Percentiles rank a stretch among this genome's conserved stretches.
phyloP scores from a whole-genome alignment of 2,113 vertebrate species.

The Alaudala cheleensis region DNA sequence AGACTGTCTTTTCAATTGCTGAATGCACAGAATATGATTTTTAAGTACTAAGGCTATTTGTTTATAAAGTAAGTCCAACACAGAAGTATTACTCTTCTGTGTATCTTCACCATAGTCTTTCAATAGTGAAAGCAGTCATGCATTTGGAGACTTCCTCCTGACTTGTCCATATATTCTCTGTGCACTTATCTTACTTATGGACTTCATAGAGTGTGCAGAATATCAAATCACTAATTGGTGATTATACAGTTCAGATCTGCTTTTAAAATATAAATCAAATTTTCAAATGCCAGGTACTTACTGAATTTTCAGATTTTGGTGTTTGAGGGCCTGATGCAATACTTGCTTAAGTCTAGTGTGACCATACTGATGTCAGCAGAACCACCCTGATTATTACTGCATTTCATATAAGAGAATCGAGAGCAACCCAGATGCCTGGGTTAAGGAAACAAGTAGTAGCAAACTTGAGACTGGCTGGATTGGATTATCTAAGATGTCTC shows the following conservation, averaged over 20 bases:
- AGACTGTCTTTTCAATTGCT: neutral
- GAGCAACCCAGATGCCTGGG: neutral
- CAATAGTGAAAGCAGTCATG: neutral
- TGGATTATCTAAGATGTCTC: neutral
- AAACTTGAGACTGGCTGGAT: neutral
- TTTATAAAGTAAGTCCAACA: neutral
- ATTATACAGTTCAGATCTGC: neutral
- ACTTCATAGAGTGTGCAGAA: neutral
- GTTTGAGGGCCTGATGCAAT: neutral
- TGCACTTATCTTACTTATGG: neutral
- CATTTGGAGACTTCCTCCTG: neutral
- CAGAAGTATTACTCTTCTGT: neutral
- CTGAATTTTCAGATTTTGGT: neutral
- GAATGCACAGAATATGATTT: neutral
- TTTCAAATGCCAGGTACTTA: neutral
- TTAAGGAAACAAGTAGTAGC: neutral
- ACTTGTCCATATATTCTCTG: neutral
- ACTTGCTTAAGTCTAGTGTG: neutral
- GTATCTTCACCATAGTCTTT: neutral
- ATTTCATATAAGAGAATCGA: neutral
- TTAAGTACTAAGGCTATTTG: neutral
- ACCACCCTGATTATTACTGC: neutral
- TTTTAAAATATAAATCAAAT: neutral
- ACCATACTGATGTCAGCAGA: neutral
- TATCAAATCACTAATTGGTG: neutral